Evolutionary conservation across 2,888 invertebrate genomes (phyloP).

Genomic region (Phengaris arion): DNA sequence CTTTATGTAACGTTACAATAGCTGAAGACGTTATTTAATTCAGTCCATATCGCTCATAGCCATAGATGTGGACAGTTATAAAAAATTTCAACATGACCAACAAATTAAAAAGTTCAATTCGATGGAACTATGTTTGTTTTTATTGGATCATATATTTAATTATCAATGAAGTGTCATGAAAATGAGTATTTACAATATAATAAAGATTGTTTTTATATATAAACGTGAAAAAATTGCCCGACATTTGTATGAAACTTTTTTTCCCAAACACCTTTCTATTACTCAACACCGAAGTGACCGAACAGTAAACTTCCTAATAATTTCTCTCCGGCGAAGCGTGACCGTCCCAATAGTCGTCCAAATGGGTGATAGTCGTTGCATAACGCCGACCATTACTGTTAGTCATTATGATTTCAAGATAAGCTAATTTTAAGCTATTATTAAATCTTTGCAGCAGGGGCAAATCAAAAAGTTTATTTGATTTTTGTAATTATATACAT

Average conservation of each 20-base stretch:
- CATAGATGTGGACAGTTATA: no score
- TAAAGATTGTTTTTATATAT: not conserved
- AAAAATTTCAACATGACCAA: no score
- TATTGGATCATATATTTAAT: no score
- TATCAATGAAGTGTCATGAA: no score
- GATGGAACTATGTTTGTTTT: no score
- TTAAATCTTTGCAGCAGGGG: no score
- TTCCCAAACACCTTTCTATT: not conserved
- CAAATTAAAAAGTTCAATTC: no score
- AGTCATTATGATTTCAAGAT: not conserved
- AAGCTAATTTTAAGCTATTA: no score
- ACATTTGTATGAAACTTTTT: not conserved
- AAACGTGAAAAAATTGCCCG: not conserved
- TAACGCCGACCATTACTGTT: not conserved
- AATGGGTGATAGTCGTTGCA: slow-evolving; percentile 2
- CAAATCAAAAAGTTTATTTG: no score
- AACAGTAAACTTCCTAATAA: not conserved
- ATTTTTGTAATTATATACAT: no score
- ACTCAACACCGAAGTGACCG: slow-evolving; percentile 4
- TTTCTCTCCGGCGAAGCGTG: slow-evolving; percentile 10
- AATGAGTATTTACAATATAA: no score
- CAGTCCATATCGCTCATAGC: not conserved
- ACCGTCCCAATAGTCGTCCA: not conserved
- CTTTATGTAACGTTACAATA: not conserved
- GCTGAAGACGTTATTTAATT: not conserved